phyloP scores from a whole-genome alignment of 2,888 invertebrate species.

The Auanema freiburgensis region DNA sequence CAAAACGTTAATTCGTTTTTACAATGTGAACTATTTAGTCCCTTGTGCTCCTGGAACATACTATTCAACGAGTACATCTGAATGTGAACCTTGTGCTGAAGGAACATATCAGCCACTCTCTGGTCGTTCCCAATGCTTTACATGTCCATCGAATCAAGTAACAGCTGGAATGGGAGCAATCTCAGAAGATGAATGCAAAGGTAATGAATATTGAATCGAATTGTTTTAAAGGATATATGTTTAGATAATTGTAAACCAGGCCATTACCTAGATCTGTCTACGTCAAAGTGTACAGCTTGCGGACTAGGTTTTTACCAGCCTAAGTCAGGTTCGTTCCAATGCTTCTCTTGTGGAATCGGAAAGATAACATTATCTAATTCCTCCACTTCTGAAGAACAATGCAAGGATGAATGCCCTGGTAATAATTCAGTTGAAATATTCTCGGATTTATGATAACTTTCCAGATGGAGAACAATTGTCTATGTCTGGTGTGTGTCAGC shows the following conservation, averaged over 20 bases:
- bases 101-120: constrained; percentile 64
- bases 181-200: constrained; percentile 59
- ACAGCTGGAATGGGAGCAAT: constrained; percentile 57
- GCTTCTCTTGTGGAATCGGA: constrained; percentile 63
- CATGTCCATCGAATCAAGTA: constrained; percentile 63
- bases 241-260: constrained; percentile 61
- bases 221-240: constrained; percentile 6
- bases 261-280: constrained; percentile 55
- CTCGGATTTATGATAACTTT: too few species aligned
- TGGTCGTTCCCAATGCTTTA: constrained; percentile 59
- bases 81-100: constrained; percentile 64
- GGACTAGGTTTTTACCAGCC: constrained; percentile 64
- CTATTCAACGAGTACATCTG: constrained; percentile 51
- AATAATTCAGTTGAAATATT: not conserved
- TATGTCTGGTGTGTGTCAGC: constrained; percentile 84
- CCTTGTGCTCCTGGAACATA: constrained; percentile 66
- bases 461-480: constrained; percentile 66
- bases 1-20: not conserved
- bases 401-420: constrained; percentile 63
- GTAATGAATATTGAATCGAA: constrained; percentile 29
- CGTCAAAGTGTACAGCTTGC: constrained; percentile 50
- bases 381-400: constrained; percentile 56
- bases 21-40: constrained; percentile 32
- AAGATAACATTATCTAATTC: constrained; percentile 62
- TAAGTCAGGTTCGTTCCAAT: constrained; percentile 51